phyloP scores from a whole-genome alignment of 2,888 invertebrate species.

The Cheilosia soror region DNA sequence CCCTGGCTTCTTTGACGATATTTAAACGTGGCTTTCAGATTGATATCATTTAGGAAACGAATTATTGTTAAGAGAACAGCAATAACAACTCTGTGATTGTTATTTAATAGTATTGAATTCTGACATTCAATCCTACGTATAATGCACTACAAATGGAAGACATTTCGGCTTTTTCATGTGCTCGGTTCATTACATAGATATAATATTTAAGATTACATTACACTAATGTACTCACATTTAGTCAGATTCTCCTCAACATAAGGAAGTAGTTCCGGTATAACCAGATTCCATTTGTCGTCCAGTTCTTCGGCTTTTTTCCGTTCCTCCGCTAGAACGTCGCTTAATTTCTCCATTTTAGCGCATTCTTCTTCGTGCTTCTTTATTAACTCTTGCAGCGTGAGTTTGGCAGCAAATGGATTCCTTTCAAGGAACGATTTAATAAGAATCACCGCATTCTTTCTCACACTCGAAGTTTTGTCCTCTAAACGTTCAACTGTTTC shows the following conservation, averaged over 20 bases:
- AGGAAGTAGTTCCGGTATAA: constrained; percentile 79
- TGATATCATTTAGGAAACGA: too few relatives aligned
- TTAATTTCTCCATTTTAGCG: constrained; percentile 82
- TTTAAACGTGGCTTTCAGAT: too few relatives aligned
- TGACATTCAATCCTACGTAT: too few relatives aligned
- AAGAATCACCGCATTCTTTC: constrained; percentile 89
- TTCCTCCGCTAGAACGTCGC: constrained; percentile 85
- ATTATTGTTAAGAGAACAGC: too few relatives aligned
- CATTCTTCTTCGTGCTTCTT: constrained; percentile 85
- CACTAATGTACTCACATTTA: constrained; percentile 76
- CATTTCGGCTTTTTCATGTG: too few relatives aligned
- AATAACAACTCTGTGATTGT: too few relatives aligned
- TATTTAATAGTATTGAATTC: too few relatives aligned
- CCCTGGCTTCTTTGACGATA: too few relatives aligned
- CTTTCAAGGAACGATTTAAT: constrained; percentile 89
- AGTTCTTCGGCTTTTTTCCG: constrained; percentile 84
- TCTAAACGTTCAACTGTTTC: constrained; percentile 89
- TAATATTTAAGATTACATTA: too few relatives aligned
- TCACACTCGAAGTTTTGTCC: constrained; percentile 93
- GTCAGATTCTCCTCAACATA: constrained; percentile 80
- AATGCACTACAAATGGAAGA: too few relatives aligned
- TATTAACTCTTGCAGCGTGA: constrained; percentile 85
- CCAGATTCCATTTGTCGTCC: constrained; percentile 83
- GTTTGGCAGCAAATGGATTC: constrained; percentile 93
- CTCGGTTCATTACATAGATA: too few relatives aligned